Evolutionary conservation across 1,140 invertebrate genomes (phyloP), one percentile per base, ranked within the genome.

Genomic region (Temnothorax curvispinosus): DNA sequence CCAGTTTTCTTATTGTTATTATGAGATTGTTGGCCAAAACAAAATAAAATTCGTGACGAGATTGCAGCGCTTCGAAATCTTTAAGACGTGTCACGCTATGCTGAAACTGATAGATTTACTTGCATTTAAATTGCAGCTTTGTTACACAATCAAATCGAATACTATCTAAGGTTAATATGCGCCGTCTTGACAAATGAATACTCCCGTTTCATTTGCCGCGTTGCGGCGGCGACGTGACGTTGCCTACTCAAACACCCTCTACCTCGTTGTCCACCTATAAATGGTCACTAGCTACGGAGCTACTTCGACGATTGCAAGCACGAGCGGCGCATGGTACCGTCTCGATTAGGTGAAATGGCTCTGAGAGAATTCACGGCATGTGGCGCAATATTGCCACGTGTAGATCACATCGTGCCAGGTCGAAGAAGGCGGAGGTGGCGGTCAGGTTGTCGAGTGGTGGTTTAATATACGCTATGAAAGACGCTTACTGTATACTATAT

Each of bases 361-460:
- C 52, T 87, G 38, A 58, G 89, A 92, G 88, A 92, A 93, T 92
- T 91, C 84, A 74, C 77, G 89, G 90, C 89, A 92, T 89, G 91
- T 72, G 85, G 88, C 85, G 86, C 75, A 89, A 92, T 92, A 92
- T 92, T 90, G 89, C 88, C 89, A 90, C 87, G 87, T 87, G 90
- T 91, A 91, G 88, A 92, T 92, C 92, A 90, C 89, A 71, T 87
- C 54, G 54, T 71, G 86, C 58, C 64, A 85, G 81, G 60, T 67
- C 60, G 65, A 85, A 54, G 62, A 38, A 80, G 64, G 41, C 9
- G 44, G 74, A 77, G 72, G 62, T 85, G 82, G 74, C 47, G 74
- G 74, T 50, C 18, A 78, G 35, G 35, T 78, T 85, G 75, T 69
- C 56, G 71, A 86, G 72, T 52, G 72, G 72, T 86, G 75, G 84